A percentile compares a stretch with the other conserved stretches of the same genome.
Conservation (phyloP, 2,888 invertebrate species). For the Drosophila cognata region DNA sequence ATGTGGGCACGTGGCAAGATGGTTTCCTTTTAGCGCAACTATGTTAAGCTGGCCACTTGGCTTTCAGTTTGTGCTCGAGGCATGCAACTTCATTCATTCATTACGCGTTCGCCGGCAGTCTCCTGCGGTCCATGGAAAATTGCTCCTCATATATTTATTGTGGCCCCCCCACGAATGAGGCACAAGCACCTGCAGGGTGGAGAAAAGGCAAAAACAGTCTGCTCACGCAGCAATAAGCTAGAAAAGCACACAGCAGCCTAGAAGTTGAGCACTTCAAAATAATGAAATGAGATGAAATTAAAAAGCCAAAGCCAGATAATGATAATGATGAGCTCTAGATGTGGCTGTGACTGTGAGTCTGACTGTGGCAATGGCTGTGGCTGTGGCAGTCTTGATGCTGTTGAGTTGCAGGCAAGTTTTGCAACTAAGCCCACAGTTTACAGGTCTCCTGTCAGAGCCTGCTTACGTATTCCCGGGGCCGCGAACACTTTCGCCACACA, state of each 20-base stretch:
- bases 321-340: slow-evolving; percentile 1
- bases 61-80: slow-evolving; percentile 15
- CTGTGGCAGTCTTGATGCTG: neutral
- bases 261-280: slow-evolving; percentile 52
- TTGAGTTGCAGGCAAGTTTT: slow-evolving; percentile 23
- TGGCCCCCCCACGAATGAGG: neutral
- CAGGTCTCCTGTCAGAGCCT: slow-evolving; percentile 15
- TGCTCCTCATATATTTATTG: slow-evolving; percentile 12
- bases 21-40: slow-evolving; percentile 12
- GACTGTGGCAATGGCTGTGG: neutral
- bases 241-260: slow-evolving; percentile 47
- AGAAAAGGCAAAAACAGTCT: neutral
- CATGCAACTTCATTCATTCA: slow-evolving; percentile 44
- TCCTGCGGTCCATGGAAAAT: slow-evolving; percentile 7
- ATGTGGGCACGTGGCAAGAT: neutral
- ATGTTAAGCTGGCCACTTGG: slow-evolving; percentile 40
- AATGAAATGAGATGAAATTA: slow-evolving; percentile 69
- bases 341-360: neutral
- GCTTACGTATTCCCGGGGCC: slow-evolving; percentile 28
- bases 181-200: slow-evolving; percentile 15
- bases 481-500: slow-evolving; percentile 25
- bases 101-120: slow-evolving; percentile 28
- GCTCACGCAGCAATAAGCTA: slow-evolving; percentile 42
- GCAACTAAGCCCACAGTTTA: slow-evolving; percentile 26
- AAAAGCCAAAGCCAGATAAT: slow-evolving; percentile 43